Conservation (phyloP, 2,113 vertebrate species). For the Entelurus aequoreus region DNA sequence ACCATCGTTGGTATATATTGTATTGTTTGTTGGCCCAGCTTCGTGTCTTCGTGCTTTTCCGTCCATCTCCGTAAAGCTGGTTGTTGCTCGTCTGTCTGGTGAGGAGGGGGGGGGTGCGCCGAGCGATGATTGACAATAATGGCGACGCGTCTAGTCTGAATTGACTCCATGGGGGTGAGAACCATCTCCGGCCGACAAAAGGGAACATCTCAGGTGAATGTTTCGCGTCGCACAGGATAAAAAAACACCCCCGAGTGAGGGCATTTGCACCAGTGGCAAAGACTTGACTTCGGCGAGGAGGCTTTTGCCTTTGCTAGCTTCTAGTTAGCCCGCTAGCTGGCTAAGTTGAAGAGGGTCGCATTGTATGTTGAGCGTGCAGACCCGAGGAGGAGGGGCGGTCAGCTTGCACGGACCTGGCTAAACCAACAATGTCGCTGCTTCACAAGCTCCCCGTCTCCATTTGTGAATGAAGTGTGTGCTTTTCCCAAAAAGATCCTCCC, state of each 20-base stretch:
- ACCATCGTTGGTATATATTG: too few species aligned
- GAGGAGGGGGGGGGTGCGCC: not conserved
- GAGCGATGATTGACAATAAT: constrained; percentile 73
- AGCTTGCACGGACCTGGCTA: not conserved
- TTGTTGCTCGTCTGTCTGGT: constrained; percentile 50
- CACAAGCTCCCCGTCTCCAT: not conserved
- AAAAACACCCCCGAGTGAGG: constrained; percentile 4
- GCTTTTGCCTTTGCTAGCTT: constrained; percentile 43
- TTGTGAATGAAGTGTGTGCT: constrained; percentile 18
- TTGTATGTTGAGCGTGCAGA: constrained; percentile 35
- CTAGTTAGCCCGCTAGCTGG: constrained; percentile 54
- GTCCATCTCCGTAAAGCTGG: constrained; percentile 46
- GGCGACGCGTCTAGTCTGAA: constrained; percentile 69
- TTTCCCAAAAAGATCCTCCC: constrained; percentile 33
- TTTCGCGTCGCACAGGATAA: not conserved
- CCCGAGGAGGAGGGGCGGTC: constrained; percentile 24
- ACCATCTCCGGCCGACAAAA: constrained; percentile 42
- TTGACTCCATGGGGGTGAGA: constrained; percentile 49
- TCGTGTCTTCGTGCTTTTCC: constrained; percentile 55
- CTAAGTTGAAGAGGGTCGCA: constrained; percentile 64
- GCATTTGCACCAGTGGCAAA: constrained; percentile 9
- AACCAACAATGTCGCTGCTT: constrained; percentile 21
- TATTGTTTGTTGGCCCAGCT: constrained; percentile 5
- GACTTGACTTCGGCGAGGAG: constrained; percentile 23
- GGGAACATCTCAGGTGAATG: constrained; percentile 11